A percentile compares a stretch with the other conserved stretches of the same genome.
phyloP scores from a whole-genome alignment of 53 echinoderm and acorn worm genomes.

The Hippasteria phrygiana region DNA sequence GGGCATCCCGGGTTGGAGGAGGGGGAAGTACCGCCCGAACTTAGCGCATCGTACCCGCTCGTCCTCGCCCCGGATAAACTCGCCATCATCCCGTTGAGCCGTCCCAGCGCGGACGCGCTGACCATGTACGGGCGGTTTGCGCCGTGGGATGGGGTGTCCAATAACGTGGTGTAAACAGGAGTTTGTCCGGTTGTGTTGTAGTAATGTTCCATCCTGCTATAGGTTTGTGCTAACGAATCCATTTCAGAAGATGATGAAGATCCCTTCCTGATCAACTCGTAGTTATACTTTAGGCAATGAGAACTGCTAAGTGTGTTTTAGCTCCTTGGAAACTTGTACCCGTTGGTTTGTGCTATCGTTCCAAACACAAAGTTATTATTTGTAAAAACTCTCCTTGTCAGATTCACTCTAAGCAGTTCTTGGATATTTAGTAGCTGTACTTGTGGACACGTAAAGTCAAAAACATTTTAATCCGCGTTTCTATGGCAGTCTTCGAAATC shows the following conservation, averaged over 20 bases:
- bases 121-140: slow-evolving; percentile 57
- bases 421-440: too few species aligned
- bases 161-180: slow-evolving; percentile 34
- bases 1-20: not conserved
- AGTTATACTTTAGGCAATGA: too few species aligned
- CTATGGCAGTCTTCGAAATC: too few species aligned
- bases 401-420: too few species aligned
- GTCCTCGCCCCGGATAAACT: slow-evolving; percentile 35
- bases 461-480: too few species aligned
- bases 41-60: not conserved
- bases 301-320: not conserved
- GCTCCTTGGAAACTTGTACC: not conserved
- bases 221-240: slow-evolving; percentile 52
- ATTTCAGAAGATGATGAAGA: not conserved
- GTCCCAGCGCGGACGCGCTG: slow-evolving; percentile 57
- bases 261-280: too few species aligned
- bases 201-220: slow-evolving; percentile 45
- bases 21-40: not conserved
- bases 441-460: too few species aligned
- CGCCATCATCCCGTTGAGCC: slow-evolving; percentile 65
- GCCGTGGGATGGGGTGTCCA: slow-evolving; percentile 23
- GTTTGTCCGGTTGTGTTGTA: slow-evolving; percentile 28
- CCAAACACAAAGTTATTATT: too few species aligned
- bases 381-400: too few species aligned
- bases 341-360: too few species aligned